A percentile compares a stretch with the other conserved stretches of the same genome.
These are phyloP conservation scores for Procambarus virginalis DNA, from an alignment of 1,140 invertebrate genomes.

Conservation along the genomic window DNA sequence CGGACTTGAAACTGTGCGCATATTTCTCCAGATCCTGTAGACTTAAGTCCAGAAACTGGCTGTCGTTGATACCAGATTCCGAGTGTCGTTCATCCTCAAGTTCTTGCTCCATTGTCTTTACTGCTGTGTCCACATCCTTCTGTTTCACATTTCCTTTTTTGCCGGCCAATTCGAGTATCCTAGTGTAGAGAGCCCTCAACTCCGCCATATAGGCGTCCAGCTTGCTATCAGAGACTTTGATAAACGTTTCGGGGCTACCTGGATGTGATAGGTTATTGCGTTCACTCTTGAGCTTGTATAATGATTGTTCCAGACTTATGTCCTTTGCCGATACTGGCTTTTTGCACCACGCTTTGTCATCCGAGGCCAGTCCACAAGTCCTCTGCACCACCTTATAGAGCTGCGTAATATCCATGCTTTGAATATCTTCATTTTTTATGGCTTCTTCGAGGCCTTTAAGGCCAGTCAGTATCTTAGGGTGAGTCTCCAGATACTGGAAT, in stretches of 20 bases:
- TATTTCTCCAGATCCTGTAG: background rate
- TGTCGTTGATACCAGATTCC: background rate
- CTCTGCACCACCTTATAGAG: constrained; percentile 5
- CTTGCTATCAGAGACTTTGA: constrained; percentile 8
- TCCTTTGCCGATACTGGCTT: background rate
- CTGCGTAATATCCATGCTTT: constrained; percentile 4
- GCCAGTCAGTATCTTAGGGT: background rate
- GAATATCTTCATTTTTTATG: background rate
- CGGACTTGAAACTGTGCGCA: too few relatives aligned
- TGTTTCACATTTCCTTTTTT: background rate
- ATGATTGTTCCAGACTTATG: background rate
- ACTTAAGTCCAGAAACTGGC: constrained; percentile 8
- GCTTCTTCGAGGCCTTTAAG: background rate
- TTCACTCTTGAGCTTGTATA: background rate
- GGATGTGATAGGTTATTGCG: background rate
- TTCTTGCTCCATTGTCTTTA: background rate
- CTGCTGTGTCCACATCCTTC: background rate
- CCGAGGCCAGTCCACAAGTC: background rate
- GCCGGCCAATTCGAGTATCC: background rate
- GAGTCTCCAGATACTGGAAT: background rate
- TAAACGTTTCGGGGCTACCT: background rate
- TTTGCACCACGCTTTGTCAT: background rate
- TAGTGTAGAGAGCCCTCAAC: background rate
- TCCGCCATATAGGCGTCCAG: background rate
- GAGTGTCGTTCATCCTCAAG: background rate